Evolutionary conservation across 1,140 invertebrate genomes (phyloP), one percentile per base, ranked within the genome.

Genomic region (Antheraea pernyi): DNA sequence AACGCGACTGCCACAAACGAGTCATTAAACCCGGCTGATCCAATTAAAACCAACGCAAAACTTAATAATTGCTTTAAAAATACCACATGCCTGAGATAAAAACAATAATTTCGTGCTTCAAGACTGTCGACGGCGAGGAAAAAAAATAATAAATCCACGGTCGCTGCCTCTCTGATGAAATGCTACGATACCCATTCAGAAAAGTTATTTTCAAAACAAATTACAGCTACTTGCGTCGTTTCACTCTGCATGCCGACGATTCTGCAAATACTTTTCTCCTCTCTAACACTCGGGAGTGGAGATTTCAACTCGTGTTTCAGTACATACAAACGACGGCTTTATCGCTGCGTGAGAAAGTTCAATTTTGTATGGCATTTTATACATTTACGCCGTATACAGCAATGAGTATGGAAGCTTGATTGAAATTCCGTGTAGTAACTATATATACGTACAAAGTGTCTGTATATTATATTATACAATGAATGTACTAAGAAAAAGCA

Each of bases 81-180:
- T 92, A 84, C 88, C 86, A 79, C 72, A 62, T 73, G 84, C 78
- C 82, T 13, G 84, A 88, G 86, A 92, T 89, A 92, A 92, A 92
- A 91, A 92, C 89, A 91, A 92, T 92, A 91, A 92, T 92, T 92
- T 85, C 74, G 83, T 86, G 78, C 86, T 86, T 91, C 86, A 89
- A 91, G 81, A 84, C 82, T 70, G 74, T 73, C 60, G 60, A 80
- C 74, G 78, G 82, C 80, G 22, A 30, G 22, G 22, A 30, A 30
- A 91, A 91, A 90, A 91, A 91, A 91, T 91, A 91, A 91, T 89
- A 92, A 92, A 92, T 92, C 88, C 78, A 82, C 78, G 75, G 78
- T 81, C 82, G 81, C 79, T 63, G 73, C 70, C 76, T 67, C 79
- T 70, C 81, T 82, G 89, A 89, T 89, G 87, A 88, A 90, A 92